Evolutionary conservation across 2,113 vertebrate genomes (phyloP), one percentile per base, ranked within the genome.

Genomic region (Burhinus oedicnemus): DNA sequence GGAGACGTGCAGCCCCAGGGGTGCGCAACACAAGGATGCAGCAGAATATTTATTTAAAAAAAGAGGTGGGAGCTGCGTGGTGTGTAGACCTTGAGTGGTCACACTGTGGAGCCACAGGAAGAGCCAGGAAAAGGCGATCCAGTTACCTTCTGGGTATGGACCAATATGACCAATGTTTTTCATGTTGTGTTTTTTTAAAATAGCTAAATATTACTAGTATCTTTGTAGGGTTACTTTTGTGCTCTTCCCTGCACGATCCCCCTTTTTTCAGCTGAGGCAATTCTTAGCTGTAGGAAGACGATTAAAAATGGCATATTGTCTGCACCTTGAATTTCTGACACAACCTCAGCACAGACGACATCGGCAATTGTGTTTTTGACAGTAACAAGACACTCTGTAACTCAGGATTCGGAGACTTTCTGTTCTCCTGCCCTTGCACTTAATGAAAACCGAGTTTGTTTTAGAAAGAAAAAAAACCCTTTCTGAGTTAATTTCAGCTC

Each of bases 391-490:
- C 85, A 76, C 86, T 69, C 62, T 49, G 82, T 87, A 92, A 93
- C 92, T 92, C 49, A 5, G 80, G 60, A 91, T 93, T 44, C 0
- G 0, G 75, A 83, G 96, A 95, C 96, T 93, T 96, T 95, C 94
- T 97, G 96, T 95, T 97, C 97, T 95, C 76, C 96, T 95, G 94
- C 95, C 95, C 95, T 68, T 96, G 90, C 94, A 86, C 97, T 96
- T 97, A 76, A 30, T 97, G 95, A 97, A 98, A 98, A 95, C 90
- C 80, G 95, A 89, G 95, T 97, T 97, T 95, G 93, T 87, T 97
- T 94, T 92, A 94, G 71, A 77, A 83, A 29, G 44, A 32, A 72
- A 87, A 90, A 92, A 90, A 91, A 83, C 66, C 72, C 27, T 74
- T 90, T 82, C 89, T 34, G 97, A 97, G 97, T 94, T 98, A 92